Percentiles rank a stretch among this genome's conserved stretches.
These are phyloP conservation scores for Cottoperca gobio DNA, from an alignment of 2,797 vertebrate species.

Conservation along the genomic window DNA sequence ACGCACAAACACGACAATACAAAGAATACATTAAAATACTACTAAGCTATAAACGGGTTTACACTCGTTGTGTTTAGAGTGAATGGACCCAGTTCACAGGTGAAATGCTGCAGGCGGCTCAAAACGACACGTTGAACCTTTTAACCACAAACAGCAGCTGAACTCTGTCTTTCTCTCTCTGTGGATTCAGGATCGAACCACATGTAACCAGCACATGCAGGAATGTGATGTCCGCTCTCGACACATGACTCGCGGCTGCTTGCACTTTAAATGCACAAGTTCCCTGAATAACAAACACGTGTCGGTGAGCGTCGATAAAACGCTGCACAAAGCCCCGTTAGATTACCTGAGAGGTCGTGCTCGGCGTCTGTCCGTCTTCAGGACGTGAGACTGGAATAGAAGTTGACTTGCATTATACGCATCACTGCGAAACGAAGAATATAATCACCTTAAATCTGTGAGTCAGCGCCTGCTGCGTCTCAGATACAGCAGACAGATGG, in stretches of 20 bases:
- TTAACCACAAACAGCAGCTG: no score
- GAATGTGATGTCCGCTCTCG: not conserved
- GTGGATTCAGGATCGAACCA: not conserved
- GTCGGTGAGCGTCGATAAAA: not conserved
- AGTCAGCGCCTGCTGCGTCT: constrained; percentile 37
- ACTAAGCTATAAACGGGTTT: no score
- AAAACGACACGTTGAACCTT: no score
- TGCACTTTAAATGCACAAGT: not conserved
- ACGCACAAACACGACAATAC: no score
- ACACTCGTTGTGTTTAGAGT: no score
- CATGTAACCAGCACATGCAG: not conserved
- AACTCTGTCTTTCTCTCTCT: not conserved
- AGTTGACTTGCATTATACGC: constrained; percentile 7
- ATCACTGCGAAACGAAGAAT: constrained; percentile 23
- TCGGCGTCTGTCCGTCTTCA: not conserved
- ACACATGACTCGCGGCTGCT: not conserved
- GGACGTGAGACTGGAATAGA: not conserved
- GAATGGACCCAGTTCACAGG: no score
- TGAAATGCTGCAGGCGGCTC: no score
- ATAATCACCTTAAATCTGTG: constrained; percentile 44
- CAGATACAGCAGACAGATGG: constrained; percentile 41
- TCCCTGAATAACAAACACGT: not conserved
- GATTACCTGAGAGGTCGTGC: not conserved
- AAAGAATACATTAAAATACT: no score
- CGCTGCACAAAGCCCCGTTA: not conserved